Evolutionary conservation across 2,888 invertebrate species (phyloP), one percentile per base, ranked within the genome.

Genomic region (Achlya flavicornis): DNA sequence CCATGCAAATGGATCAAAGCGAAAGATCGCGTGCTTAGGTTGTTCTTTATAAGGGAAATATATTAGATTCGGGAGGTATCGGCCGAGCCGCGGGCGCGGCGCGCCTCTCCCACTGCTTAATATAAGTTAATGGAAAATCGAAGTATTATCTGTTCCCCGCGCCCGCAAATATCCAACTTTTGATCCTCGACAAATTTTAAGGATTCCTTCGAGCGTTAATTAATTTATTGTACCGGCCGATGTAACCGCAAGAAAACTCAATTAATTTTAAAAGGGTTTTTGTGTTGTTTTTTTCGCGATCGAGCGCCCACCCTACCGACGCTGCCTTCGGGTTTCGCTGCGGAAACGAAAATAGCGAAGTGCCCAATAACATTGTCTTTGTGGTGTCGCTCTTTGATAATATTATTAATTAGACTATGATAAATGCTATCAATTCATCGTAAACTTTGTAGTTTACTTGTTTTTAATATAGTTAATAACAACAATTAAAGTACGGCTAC

Each of bases 211-310:
- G 83, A 92, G 91, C 93, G 91, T 91, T 93, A 92, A 93, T 93
- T 92, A 93, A 93, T 93, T 93, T 92, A 92, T 92, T 92, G 91
- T 91, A 92, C 88, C 88, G 81, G 84, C 81, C 88, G 86, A 90
- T 91, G 91, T 92, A 89, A 89, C 92, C 91, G 86, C 92, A 92
- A 92, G 92, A 92, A 93, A 93, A 93, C 92, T 93, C 93, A 93
- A 93, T 93, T 93, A 93, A 93, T 93, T 92, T 92, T 93, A 91
- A 93, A 93, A 93, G 93, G 93, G 93, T 92, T 93, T 92, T 93
- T 92, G 89, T 93, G 92, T 93, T 92, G 88, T 90, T 91, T 92
- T 92, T 88, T 90, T 91, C 81, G 77, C 85, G 83, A 89, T 88
- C 87, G 84, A 84, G 83, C 78, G 77, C 78, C 65, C 65, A 68